Evolutionary conservation across 2,888 invertebrate genomes (phyloP), one percentile per base, ranked within the genome.

Genomic region (Pseudeuparius sepicola): DNA sequence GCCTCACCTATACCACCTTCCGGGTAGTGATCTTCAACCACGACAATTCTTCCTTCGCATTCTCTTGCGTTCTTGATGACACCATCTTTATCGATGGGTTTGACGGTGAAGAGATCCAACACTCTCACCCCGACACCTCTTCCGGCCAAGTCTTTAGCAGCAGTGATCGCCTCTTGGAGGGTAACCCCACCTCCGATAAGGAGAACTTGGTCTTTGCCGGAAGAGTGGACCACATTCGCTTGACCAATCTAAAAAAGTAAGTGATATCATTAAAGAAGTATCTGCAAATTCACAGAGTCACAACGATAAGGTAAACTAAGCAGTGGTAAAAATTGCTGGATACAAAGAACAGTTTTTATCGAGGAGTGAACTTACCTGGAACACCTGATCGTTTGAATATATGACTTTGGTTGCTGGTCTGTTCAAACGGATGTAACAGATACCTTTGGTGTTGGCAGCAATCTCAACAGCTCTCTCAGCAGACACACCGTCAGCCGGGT

Each of bases 1-100:
- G 94, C 92, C 56, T 96, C 96, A 40, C 96, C 97, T 33, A 97
- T 57, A 29, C 96, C 96, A 41, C 96, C 92, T 61, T 85, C 86
- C 43, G 80, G 76, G 60, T 96, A 96, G 61, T 97, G 97, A 60
- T 97, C 97, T 62, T 97, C 97, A 0, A 93, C 89, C 13, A 90
- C 89, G 33, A 97, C 60, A 34, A 97, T 73, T 5, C 75, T 67
- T 1, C 88, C 87, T 2, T 78, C 80, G 34, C 72, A 77, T 23
- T 78, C 78, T 37, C 67, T 67, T 3, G 88, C 93, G 57, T 85
- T 74, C 26, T 65, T 63, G 17, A 78, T 57, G 17, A 97, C 73
- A 2, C 77, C 70, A 1, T 70, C 72, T 28, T 66, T 72, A 63
- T 97, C 97, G 47, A 97, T 66, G 1, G 96, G 96, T 65, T 97